Conservation (phyloP, 2,113 vertebrate genomes). For the Scartelaos histophorus region DNA sequence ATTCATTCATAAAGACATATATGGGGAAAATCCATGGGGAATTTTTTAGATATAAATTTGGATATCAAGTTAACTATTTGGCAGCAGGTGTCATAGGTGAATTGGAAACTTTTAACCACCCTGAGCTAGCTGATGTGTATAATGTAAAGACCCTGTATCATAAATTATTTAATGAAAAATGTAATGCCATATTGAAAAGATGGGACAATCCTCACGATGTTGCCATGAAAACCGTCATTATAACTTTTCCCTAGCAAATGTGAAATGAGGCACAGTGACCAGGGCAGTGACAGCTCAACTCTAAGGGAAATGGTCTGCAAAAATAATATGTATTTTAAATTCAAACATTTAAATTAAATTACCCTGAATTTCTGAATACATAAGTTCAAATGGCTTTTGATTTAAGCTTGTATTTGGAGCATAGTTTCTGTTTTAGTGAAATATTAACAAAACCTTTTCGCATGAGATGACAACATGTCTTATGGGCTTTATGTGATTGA, state of each 20-base stretch:
- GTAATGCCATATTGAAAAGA: not conserved
- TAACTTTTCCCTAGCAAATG: constrained; percentile 65
- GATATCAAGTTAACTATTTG: not conserved
- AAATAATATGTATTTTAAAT: not conserved
- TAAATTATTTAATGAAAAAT: not conserved
- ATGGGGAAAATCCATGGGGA: not conserved
- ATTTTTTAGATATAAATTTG: not conserved
- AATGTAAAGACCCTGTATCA: not conserved
- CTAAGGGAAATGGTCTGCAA: not conserved
- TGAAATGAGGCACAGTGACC: constrained; percentile 20
- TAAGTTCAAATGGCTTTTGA: no score
- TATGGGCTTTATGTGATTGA: not conserved
- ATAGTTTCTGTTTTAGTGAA: not conserved
- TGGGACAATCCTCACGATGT: constrained; percentile 16
- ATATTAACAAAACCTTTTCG: not conserved
- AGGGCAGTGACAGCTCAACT: constrained; percentile 14
- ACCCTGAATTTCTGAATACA: no score
- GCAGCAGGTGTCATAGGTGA: not conserved
- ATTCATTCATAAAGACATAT: not conserved
- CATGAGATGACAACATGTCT: not conserved
- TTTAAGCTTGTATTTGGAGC: no score
- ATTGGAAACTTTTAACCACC: not conserved
- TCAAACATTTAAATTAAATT: no score
- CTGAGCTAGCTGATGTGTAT: not conserved
- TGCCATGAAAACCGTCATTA: constrained; percentile 57